A percentile compares a stretch with the other conserved stretches of the same genome.
These are phyloP conservation scores for Anthrax anthrax DNA, from an alignment of 2,888 invertebrate genomes.

Conservation along the genomic window DNA sequence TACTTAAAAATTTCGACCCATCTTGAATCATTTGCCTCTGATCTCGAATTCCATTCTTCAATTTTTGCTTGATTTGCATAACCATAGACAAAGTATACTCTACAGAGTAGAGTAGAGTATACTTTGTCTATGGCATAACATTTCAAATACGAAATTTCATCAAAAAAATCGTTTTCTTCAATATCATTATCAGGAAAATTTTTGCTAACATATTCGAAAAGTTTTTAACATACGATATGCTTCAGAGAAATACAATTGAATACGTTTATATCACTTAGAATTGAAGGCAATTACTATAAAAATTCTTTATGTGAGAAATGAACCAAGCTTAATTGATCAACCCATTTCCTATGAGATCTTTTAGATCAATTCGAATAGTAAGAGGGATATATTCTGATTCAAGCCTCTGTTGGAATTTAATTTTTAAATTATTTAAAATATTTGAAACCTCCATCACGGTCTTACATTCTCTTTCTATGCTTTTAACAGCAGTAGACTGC, in stretches of 20 bases:
- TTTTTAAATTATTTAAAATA: background rate
- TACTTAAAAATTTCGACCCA: constrained; percentile 6
- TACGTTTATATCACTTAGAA: background rate
- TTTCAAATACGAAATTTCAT: constrained; percentile 6
- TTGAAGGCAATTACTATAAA: background rate
- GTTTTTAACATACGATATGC: constrained; percentile 2
- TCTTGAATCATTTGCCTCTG: constrained; percentile 1
- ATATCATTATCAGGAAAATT: constrained; percentile 4
- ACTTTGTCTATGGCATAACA: too few relatives aligned
- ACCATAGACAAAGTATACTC: too few relatives aligned
- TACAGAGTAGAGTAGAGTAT: too few relatives aligned
- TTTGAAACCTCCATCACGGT: background rate
- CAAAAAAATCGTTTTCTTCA: constrained; percentile 8
- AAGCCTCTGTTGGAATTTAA: background rate
- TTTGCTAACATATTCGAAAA: constrained; percentile 2
- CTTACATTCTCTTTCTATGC: background rate
- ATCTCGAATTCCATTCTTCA: constrained; percentile 1
- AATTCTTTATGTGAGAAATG: background rate
- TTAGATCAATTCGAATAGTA: background rate
- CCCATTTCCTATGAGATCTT: background rate
- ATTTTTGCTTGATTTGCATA: constrained; percentile 7
- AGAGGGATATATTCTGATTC: too few relatives aligned
- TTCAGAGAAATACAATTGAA: constrained; percentile 1
- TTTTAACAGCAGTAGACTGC: background rate
- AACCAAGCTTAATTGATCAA: background rate